Evolutionary conservation across 1,140 invertebrate genomes (phyloP), one percentile per base, ranked within the genome.

Genomic region (Drosophila punjabiensis): DNA sequence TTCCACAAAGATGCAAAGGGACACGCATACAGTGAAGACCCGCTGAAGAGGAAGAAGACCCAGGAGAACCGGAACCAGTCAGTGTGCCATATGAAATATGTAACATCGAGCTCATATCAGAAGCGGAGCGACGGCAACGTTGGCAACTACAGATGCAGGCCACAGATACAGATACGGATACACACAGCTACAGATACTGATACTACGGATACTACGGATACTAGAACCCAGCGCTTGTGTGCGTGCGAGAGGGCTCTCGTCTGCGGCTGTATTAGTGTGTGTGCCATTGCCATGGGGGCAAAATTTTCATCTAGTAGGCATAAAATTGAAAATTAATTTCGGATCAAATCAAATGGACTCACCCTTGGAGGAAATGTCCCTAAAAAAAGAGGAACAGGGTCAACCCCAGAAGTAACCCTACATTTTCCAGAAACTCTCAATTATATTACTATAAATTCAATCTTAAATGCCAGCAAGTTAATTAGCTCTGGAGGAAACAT

Each of bases 61-160:
- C 64, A n/a, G 53, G 33, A 80, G 53, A 85, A 64, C 53, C 82
- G 71, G 67, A 73, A 77, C 65, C 61, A 52, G 74, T 70, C 76
- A 79, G 80, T 87, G 83, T 88, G 84, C 80, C 65, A 74, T 87
- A 88, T 87, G 83, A 86, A 86, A 86, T 76, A 82, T 87, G 80
- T 87, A 87, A 87, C 84, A 82, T 76, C 79, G 59, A 69, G 56
- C 76, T 47, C 65, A 81, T 66, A 71, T 71, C 68, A 78, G 43
- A 85, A 70, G 55, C 67, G 61, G 61, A 76, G 50, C 75, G 55
- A 68, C 74, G 50, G 20, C 52, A 45, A 58, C 73, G 60, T 74
- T 73, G 61, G 53, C 59, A 66, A 52, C 80, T 68, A 78, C 77
- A 78, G 68, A 76, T 58, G 56, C 73, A 56, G 33, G 32, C 18